phyloP scores from a whole-genome alignment of 2,888 invertebrate species.

The Hirtodrosophila histrioides region DNA sequence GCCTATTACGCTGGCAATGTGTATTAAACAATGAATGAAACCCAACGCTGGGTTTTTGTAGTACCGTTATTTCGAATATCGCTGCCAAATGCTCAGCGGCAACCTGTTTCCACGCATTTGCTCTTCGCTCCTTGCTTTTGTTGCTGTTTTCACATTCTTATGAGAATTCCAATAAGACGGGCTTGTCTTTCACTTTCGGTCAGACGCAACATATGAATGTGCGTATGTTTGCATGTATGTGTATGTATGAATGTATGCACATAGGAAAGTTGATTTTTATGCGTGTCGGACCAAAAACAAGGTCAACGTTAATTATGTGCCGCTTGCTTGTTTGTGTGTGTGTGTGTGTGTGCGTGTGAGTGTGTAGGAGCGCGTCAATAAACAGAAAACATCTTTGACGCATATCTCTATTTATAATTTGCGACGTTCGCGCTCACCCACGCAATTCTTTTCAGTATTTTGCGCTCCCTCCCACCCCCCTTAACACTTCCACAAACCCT shows the following conservation, averaged over 20 bases:
- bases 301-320: conserved; percentile 42
- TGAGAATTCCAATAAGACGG: conserved; percentile 72
- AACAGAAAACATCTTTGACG: conserved; percentile 41
- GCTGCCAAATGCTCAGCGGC: conserved; percentile 23
- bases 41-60: conserved; percentile 16
- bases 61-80: conserved; percentile 46
- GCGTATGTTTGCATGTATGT: conserved; percentile 4
- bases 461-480: not conserved
- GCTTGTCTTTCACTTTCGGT: conserved; percentile 70
- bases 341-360: conserved; percentile 11
- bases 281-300: conserved; percentile 55
- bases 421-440: conserved; percentile 18
- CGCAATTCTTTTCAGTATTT: conserved; percentile 31
- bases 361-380: conserved; percentile 28
- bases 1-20: conserved; percentile 51
- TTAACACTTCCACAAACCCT: not conserved
- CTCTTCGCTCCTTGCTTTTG: conserved; percentile 24
- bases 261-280: conserved; percentile 59
- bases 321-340: conserved; percentile 3
- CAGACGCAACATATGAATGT: conserved; percentile 26
- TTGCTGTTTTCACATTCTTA: conserved; percentile 68
- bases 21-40: conserved; percentile 21
- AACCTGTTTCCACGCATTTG: conserved; percentile 50
- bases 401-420: conserved; percentile 41
- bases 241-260: conserved; percentile 8